Percentiles rank a stretch among this genome's conserved stretches.
Conservation (phyloP, 1,140 invertebrate genomes). For the Diprion similis region DNA sequence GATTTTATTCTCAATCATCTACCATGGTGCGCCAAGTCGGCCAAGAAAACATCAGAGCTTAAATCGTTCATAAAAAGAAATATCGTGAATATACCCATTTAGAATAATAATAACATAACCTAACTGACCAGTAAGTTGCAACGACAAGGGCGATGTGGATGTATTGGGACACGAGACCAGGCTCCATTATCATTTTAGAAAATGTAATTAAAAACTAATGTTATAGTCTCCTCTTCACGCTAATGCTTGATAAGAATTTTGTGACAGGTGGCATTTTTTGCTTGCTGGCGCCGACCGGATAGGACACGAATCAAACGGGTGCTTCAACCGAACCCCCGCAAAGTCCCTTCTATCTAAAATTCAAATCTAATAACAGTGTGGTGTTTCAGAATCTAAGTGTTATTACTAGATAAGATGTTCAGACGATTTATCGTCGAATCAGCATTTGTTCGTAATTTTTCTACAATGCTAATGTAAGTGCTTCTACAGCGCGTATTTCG, state of each 20-base stretch:
- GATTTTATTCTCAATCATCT: conserved; percentile 12
- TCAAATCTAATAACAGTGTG: too few relatives aligned
- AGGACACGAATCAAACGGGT: not conserved
- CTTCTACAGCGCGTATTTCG: too few relatives aligned
- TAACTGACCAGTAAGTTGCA: conserved; percentile 74
- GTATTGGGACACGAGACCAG: conserved; percentile 67
- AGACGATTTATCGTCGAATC: too few relatives aligned
- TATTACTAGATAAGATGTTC: too few relatives aligned
- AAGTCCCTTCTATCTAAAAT: not conserved
- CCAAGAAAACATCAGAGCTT: conserved; percentile 21
- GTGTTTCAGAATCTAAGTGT: too few relatives aligned
- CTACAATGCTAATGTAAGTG: too few relatives aligned
- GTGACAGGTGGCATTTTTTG: conserved; percentile 2
- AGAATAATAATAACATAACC: conserved; percentile 15
- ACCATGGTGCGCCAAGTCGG: not conserved
- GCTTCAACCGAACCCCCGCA: not conserved
- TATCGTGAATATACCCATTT: conserved; percentile 17
- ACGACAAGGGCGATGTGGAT: conserved; percentile 75
- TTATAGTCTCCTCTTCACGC: not conserved
- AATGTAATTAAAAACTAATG: conserved; percentile 6
- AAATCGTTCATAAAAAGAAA: conserved; percentile 6
- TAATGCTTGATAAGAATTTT: not conserved
- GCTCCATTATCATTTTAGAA: conserved; percentile 42
- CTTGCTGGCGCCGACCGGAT: not conserved
- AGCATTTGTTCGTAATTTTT: too few relatives aligned